Evolutionary conservation across 2,113 vertebrate genomes (phyloP), one percentile per base, ranked within the genome.

Genomic region (Nesoenas mayeri): DNA sequence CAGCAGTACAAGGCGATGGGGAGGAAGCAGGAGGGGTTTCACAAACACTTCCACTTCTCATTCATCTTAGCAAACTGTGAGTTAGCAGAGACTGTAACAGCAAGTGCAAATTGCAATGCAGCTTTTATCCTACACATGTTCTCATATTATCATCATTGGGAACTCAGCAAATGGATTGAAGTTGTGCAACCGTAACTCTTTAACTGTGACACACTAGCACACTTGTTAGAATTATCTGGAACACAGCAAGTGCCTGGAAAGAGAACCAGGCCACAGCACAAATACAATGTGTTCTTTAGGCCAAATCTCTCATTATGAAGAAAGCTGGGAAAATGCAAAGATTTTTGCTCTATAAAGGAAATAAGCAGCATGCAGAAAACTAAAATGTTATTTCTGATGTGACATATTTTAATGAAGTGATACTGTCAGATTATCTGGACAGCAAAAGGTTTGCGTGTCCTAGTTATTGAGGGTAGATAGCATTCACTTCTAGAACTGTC

Each of bases 151-250:
- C 74, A 60, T 9, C 74, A 82, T 6, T 44, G 73, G 51, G 48
- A 86, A 58, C 50, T 48, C 86, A 74, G 80, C n/a, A 93, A 67
- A 67, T 3, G 21, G 86, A 75, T 17, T 84, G 82, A 74, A 83
- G 57, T 77, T 91, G 54, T 38, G 34, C 73, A 94, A 66, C 64
- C 70, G 11, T 44, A 90, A 71, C 51, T 85, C 70, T 53, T 29
- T 66, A 71, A 56, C 60, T 61, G 64, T 74, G 93, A 72, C 79
- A 91, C 58, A 29, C 71, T 58, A 67, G 32, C 44, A 54, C 36
- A 34, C 56, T 93, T 94, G 87, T 87, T 96, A 96, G 93, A 94
- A 85, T 93, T 88, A 96, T 87, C 91, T 90, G 79, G 61, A 97
- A 91, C 42, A 54, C 0, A 82, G 51, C 69, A 74, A 94, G n/a